Evolutionary conservation across 2,888 invertebrate species (phyloP).

Genomic region (Amblyjoppa proteus): DNA sequence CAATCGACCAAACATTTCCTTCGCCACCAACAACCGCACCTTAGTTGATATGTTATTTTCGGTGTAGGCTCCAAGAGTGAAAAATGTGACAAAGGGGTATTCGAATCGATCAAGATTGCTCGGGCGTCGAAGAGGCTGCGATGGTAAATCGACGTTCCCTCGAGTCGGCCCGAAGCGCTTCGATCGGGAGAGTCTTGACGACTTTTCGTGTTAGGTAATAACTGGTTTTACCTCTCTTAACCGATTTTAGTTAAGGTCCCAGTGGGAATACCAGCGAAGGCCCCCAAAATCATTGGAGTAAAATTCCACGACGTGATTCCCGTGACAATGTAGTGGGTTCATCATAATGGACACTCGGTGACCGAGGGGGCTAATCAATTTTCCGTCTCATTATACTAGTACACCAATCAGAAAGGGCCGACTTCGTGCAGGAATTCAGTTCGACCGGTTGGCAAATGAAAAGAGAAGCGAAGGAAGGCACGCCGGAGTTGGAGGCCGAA

Average conservation of each 20-base stretch:
- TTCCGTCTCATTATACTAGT: conserved; percentile 26
- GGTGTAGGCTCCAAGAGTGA: neutral
- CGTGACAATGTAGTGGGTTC: conserved; percentile 1
- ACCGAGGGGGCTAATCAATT: conserved; percentile 14
- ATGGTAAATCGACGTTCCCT: neutral
- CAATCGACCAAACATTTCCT: no score
- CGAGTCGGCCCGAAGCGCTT: neutral
- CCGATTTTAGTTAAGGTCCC: neutral
- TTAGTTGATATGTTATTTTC: no score
- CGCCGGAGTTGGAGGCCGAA: conserved; percentile 57
- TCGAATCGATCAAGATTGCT: no score
- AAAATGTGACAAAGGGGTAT: neutral
- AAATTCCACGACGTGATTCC: conserved; percentile 14
- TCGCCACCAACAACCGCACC: no score
- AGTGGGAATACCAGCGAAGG: neutral
- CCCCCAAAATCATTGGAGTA: neutral
- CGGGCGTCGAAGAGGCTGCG: neutral
- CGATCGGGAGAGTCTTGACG: neutral
- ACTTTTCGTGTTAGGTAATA: conserved; percentile 13
- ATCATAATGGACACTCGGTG: neutral
- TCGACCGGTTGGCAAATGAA: conserved; percentile 27
- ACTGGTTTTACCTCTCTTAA: neutral
- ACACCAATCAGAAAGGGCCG: neutral
- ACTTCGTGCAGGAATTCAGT: conserved; percentile 39
- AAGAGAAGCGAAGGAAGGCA: conserved; percentile 40